Percentiles rank a stretch among this genome's conserved stretches.
Conservation (phyloP, 2,113 vertebrate genomes). For the Nannobrachium achirus region DNA sequence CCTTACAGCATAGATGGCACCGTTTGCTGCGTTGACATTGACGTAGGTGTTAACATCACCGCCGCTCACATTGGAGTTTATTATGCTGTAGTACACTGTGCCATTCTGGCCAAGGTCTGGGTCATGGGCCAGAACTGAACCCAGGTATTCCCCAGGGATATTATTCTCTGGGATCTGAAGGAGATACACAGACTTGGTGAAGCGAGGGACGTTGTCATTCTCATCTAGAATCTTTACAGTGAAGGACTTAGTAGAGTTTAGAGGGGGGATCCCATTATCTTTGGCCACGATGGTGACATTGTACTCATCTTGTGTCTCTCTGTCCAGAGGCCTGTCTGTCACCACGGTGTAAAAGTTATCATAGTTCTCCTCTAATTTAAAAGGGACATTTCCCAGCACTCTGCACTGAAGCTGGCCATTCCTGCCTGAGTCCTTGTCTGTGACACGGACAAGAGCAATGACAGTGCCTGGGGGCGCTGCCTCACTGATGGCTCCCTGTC, state of each 20-base stretch:
- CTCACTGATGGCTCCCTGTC: conserved; percentile 98
- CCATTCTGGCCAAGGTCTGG: conserved; percentile 96
- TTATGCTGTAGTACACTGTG: conserved; percentile 94
- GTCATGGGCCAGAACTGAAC: conserved; percentile 94
- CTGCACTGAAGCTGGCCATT: conserved; percentile 96
- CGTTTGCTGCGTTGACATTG: conserved; percentile 96
- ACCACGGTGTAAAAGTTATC: conserved; percentile 98
- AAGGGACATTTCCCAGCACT: conserved; percentile 91
- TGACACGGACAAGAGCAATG: conserved; percentile 94
- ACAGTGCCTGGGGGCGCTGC: conserved; percentile 94
- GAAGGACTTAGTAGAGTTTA: conserved; percentile 97
- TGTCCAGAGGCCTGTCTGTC: conserved; percentile 92
- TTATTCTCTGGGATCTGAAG: conserved; percentile 98
- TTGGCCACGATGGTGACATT: conserved; percentile 97
- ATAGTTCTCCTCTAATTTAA: conserved; percentile 96
- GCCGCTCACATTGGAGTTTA: conserved; percentile 94
- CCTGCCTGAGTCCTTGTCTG: conserved; percentile 93
- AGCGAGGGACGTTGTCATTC: conserved; percentile 95
- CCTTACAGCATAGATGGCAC: conserved; percentile 95
- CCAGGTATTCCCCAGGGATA: conserved; percentile 96
- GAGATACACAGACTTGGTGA: conserved; percentile 94
- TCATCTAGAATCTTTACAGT: conserved; percentile 94
- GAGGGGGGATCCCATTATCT: conserved; percentile 91
- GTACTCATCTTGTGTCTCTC: conserved; percentile 93
- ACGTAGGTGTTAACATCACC: conserved; percentile 98